A percentile compares a stretch with the other conserved stretches of the same genome.
Evolutionary conservation across 2,113 vertebrate species (phyloP).

Genomic region (Tinamus guttatus): DNA sequence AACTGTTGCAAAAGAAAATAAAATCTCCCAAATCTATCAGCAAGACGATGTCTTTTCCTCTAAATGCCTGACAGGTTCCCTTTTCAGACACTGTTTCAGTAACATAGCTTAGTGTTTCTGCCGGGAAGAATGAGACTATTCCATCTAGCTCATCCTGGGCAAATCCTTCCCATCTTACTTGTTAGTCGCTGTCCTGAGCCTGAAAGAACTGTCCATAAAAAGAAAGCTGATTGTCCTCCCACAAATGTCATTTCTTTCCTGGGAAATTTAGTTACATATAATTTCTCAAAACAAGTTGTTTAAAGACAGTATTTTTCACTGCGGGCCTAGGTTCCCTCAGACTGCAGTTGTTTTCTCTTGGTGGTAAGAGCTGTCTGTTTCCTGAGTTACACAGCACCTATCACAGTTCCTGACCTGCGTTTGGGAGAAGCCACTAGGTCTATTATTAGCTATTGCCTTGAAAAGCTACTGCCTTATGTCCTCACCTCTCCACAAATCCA

Average conservation of each 20-base stretch:
- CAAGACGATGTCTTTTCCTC: neutral
- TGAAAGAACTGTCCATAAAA: neutral
- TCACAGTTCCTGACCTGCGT: neutral
- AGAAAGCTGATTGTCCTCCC: neutral
- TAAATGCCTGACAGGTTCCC: neutral
- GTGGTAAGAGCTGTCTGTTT: neutral
- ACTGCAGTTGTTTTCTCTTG: neutral
- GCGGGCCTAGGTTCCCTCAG: rapidly evolving
- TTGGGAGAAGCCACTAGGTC: neutral
- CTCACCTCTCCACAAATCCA: neutral
- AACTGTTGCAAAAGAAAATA: neutral
- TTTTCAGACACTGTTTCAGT: neutral
- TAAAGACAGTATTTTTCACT: neutral
- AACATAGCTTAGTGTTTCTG: neutral
- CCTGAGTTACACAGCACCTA: neutral
- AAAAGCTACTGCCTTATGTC: neutral
- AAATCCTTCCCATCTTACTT: neutral
- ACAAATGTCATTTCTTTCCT: neutral
- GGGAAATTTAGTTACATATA: neutral
- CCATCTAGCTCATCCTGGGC: too few relatives aligned
- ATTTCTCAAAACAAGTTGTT: neutral
- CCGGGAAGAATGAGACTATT: neutral
- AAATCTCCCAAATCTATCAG: neutral
- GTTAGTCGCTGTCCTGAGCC: neutral
- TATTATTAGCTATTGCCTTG: neutral